phyloP scores from a whole-genome alignment of 35 echinoderm and acorn worm genomes.

The Stichopus chloronotus region DNA sequence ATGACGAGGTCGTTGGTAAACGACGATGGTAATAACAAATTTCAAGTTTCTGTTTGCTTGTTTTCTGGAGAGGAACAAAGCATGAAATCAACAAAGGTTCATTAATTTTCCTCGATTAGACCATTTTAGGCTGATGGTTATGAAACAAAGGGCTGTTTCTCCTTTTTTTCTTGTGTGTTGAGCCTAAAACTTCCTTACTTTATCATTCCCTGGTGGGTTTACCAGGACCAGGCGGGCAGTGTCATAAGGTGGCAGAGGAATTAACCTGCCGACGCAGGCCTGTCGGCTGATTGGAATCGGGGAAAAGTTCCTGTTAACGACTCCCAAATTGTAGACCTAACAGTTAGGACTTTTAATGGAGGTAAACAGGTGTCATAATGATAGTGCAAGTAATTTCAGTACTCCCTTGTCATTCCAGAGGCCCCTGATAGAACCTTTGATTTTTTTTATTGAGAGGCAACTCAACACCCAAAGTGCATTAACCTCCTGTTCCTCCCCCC shows the following conservation, averaged over 20 bases:
- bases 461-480: neutral
- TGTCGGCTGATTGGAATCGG: neutral
- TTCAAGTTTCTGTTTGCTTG: no score
- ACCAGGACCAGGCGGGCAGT: neutral
- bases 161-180: neutral
- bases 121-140: neutral
- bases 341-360: neutral
- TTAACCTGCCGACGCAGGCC: neutral
- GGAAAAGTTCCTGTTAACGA: neutral
- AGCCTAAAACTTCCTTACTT: neutral
- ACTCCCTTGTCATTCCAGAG: neutral
- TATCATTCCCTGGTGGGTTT: neutral
- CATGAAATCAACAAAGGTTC: neutral
- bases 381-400: neutral
- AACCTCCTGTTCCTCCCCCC: neutral
- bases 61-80: no score
- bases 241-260: neutral
- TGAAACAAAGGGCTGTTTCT: neutral
- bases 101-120: neutral
- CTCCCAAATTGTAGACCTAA: constrained; percentile 8
- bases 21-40: no score
- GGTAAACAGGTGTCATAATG: constrained; percentile 6
- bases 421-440: neutral
- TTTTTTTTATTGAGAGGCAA: neutral
- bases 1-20: no score